Evolutionary conservation across 2,797 vertebrate genomes (phyloP).

Genomic region (Allobates femoralis): DNA sequence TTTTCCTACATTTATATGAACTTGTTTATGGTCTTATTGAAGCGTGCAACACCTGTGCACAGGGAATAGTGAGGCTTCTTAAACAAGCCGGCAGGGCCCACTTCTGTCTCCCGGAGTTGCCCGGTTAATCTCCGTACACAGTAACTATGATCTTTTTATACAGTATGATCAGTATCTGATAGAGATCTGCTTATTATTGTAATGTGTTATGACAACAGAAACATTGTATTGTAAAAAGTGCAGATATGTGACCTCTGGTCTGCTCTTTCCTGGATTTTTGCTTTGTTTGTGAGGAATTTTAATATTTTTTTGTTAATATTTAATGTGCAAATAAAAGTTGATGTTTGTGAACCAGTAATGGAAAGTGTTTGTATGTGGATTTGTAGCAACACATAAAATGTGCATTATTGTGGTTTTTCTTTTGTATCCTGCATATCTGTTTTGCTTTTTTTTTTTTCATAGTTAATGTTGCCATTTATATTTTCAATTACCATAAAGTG

Average conservation of each 20-base stretch:
- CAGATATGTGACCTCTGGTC: constrained; percentile 65
- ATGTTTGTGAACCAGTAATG: constrained; percentile 68
- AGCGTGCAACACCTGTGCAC: too few relatives aligned
- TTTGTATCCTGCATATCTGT: background rate
- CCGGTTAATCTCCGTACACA: too few relatives aligned
- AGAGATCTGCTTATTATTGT: background rate
- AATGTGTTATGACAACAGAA: too few relatives aligned
- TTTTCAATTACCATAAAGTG: constrained; percentile 13
- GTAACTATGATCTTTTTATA: too few relatives aligned
- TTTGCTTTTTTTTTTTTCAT: background rate
- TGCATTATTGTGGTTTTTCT: background rate
- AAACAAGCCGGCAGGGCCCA: too few relatives aligned
- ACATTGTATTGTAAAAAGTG: background rate
- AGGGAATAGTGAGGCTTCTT: too few relatives aligned
- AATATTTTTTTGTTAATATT: constrained; percentile 38
- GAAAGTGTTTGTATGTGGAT: constrained; percentile 65
- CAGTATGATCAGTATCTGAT: background rate
- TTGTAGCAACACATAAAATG: constrained; percentile 57
- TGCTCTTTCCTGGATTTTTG: constrained; percentile 41
- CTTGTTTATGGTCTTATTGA: too few relatives aligned
- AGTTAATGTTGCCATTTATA: constrained; percentile 26
- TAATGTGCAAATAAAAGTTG: constrained; percentile 72
- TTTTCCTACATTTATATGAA: too few relatives aligned
- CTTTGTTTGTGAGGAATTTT: constrained; percentile 65
- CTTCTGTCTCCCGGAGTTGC: too few relatives aligned